Evolutionary conservation across 2,888 invertebrate species (phyloP).

Genomic region (Anarsia innoxiella): DNA sequence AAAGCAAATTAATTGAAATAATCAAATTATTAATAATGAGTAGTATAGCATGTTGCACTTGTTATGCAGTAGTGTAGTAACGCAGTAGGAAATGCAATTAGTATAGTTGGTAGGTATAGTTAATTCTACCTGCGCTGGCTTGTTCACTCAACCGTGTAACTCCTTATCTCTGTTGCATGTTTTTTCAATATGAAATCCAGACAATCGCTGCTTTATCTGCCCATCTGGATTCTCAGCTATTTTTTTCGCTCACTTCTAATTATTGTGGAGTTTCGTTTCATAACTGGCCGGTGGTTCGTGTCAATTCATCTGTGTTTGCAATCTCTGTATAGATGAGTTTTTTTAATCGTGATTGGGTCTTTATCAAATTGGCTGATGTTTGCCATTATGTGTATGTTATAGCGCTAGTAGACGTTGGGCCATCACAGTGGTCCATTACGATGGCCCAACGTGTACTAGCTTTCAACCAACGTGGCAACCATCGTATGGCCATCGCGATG

Average conservation of each 20-base stretch:
- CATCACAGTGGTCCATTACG: no score
- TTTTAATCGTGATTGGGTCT: no score
- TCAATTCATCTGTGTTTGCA: conserved; percentile 36
- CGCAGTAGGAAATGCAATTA: conserved; percentile 72
- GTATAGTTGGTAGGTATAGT: no score
- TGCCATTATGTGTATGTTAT: no score
- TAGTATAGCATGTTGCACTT: conserved; percentile 25
- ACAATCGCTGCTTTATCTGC: conserved; percentile 66
- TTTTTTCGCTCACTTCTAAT: conserved; percentile 68
- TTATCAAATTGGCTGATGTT: no score
- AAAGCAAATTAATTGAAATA: conserved; percentile 5
- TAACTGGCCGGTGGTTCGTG: conserved; percentile 57
- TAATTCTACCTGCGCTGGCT: conserved; percentile 44
- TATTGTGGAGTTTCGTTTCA: conserved; percentile 51
- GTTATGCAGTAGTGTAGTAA: conserved; percentile 52
- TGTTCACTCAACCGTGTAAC: conserved; percentile 63
- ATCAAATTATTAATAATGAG: no score
- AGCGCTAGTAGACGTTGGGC: no score
- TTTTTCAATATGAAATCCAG: conserved; percentile 73
- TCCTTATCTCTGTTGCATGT: conserved; percentile 73
- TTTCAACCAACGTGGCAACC: no score
- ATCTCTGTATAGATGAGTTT: conserved; percentile 6
- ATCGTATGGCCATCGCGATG: no score
- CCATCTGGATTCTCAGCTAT: conserved; percentile 71
- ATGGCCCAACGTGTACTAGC: no score